A percentile compares a stretch with the other conserved stretches of the same genome.
These are phyloP conservation scores for Drosophila mauritiana DNA, from an alignment of 1,140 invertebrate species.

Conservation along the genomic window DNA sequence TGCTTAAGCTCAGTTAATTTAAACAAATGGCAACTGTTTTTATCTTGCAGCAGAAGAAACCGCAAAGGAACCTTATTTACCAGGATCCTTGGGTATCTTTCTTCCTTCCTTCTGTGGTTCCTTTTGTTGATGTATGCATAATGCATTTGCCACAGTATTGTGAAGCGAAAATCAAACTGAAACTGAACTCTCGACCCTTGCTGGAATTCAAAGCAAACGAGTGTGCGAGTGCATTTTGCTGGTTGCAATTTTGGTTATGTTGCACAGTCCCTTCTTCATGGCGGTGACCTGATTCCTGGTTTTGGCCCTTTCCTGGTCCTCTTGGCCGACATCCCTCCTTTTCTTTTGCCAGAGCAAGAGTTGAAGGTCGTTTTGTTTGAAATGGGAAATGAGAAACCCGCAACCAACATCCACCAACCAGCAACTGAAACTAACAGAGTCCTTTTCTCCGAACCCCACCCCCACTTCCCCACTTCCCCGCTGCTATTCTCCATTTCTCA, in stretches of 20 bases:
- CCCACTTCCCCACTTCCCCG: not conserved
- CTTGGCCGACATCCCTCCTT: constrained; percentile 18
- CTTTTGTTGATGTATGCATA: constrained; percentile 35
- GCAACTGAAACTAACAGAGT: constrained; percentile 60
- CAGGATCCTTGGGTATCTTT: constrained; percentile 9
- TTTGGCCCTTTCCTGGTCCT: constrained; percentile 29
- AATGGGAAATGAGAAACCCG: constrained; percentile 51
- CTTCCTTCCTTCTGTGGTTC: constrained; percentile 15
- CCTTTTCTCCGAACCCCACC: constrained; percentile 26
- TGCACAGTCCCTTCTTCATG: constrained; percentile 18
- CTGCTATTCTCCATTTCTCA: constrained; percentile 36
- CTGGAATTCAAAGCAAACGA: constrained; percentile 26
- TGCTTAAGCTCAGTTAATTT: not conserved
- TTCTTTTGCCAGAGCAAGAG: constrained; percentile 57
- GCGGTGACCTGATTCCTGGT: constrained; percentile 54
- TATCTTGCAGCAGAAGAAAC: not conserved
- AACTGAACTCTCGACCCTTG: constrained; percentile 25
- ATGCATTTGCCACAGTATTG: constrained; percentile 30
- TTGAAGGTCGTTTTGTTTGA: constrained; percentile 64
- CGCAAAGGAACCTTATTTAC: constrained; percentile 19
- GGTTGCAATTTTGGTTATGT: constrained; percentile 61
- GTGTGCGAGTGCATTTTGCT: constrained; percentile 49
- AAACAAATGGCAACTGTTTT: not conserved
- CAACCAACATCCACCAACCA: constrained; percentile 46
- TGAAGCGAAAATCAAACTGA: constrained; percentile 44